A percentile compares a stretch with the other conserved stretches of the same genome.
Evolutionary conservation across 2,888 invertebrate genomes (phyloP).

Genomic region (Cyclophora albipunctata): DNA sequence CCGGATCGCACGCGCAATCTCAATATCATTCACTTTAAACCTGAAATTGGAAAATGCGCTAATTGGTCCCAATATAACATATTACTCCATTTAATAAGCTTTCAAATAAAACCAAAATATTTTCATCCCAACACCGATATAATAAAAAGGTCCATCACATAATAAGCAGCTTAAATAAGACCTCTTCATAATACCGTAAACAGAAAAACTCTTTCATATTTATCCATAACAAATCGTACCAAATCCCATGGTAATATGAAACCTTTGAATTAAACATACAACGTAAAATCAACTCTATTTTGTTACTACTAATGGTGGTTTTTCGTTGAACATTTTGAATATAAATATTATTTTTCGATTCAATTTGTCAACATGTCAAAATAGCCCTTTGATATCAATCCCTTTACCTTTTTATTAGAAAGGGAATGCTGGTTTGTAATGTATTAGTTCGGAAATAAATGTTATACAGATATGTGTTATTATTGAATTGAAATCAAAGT

Average conservation of each 20-base stretch:
- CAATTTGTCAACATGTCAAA: conserved; percentile 69
- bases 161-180: conserved; percentile 37
- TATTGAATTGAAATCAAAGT: no score
- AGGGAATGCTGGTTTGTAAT: conserved; percentile 23
- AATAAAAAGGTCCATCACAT: conserved; percentile 27
- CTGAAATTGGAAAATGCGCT: no score
- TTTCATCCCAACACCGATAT: no score
- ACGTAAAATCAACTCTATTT: conserved; percentile 15
- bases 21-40: no score
- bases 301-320: conserved; percentile 1
- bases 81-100: no score
- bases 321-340: conserved; percentile 7
- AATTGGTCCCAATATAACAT: no score
- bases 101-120: no score
- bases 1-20: no score
- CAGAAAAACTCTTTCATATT: conserved; percentile 43
- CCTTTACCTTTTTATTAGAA: conserved; percentile 36
- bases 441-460: no score
- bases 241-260: conserved; percentile 60
- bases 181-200: conserved; percentile 21
- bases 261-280: conserved; percentile 34
- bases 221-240: conserved; percentile 50
- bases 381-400: conserved; percentile 67
- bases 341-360: conserved; percentile 50
- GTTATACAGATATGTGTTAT: no score